Percentiles rank a stretch among this genome's conserved stretches.
phyloP scores from a whole-genome alignment of 2,797 vertebrate species.

The Moxostoma hubbsi region DNA sequence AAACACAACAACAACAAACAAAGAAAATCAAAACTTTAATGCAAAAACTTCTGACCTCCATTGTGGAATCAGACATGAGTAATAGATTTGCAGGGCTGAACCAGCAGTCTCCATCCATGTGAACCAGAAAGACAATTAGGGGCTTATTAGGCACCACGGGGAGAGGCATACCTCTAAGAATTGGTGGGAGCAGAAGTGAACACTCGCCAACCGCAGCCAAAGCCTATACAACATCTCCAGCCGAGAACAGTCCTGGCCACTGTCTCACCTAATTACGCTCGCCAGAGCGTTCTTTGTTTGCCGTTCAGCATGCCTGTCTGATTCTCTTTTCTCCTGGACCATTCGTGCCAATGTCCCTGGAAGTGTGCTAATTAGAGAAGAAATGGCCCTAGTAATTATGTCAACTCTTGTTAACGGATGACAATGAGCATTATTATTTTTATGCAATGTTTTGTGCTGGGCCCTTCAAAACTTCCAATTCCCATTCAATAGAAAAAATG shows the following conservation, averaged over 20 bases:
- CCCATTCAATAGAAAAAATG: conserved; percentile 89
- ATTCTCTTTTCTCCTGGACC: conserved; percentile 86
- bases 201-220: conserved; percentile 79
- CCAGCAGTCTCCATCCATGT: conserved; percentile 77
- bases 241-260: conserved; percentile 91
- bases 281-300: conserved; percentile 93
- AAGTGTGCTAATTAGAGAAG: conserved; percentile 99
- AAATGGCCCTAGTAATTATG: conserved; percentile 97
- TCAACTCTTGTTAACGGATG: conserved; percentile 90
- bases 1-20: not conserved
- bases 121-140: conserved; percentile 89
- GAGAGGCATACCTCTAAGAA: conserved; percentile 81
- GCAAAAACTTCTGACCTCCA: not conserved
- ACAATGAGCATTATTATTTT: conserved; percentile 98
- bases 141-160: conserved; percentile 89
- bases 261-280: conserved; percentile 95
- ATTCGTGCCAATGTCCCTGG: conserved; percentile 84
- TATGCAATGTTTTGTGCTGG: conserved; percentile 93
- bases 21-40: not conserved
- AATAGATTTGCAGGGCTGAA: conserved; percentile 14
- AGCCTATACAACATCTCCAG: conserved; percentile 91
- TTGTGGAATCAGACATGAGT: conserved; percentile 25
- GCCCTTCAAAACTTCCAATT: conserved; percentile 81
- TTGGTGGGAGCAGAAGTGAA: conserved; percentile 79
- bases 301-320: conserved; percentile 93